Evolutionary conservation across 2,797 vertebrate species (phyloP), one percentile per base, ranked within the genome.

Genomic region (Brotula barbata): DNA sequence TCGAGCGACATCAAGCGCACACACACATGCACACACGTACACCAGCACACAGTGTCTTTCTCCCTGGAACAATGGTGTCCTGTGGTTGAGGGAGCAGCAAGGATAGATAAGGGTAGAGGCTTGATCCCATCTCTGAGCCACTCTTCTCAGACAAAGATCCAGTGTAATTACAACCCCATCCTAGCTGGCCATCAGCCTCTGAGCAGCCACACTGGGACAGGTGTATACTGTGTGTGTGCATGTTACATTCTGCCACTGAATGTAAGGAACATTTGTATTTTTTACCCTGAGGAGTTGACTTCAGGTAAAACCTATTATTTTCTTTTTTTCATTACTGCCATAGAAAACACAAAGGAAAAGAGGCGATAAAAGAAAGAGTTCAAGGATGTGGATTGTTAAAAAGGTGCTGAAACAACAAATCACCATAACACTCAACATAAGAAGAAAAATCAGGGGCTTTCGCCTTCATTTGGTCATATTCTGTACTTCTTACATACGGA

Each of bases 161-260:
- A 22, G 51, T 73, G 78, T 80, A 81, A 84, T 81, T 88, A 84
- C 78, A 75, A 59, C 28, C 21, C 31, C 42, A 47, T 67, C 75
- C n/a, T 33, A 14, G 65, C 14, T 68, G 64, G 74, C 73, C 62
- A 43, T 56, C 52, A 52, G 60, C 49, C 52, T 31, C 48, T n/a
- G 20, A 58, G 70, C 60, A 16, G 60, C 56, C 39, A 61, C 49
- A 8, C 42, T 19, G 46, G 17, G 40, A 21, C 25, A 36, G 14
- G 23, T 2, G 0, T 19, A 25, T 15, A 11, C 49, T 14, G 22
- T 40, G 16, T 42, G 31, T 47, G 22, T 46, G 34, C 5, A 5
- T 57, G 1, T 19, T 25, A 33, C 31, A 33, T 33, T 28, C 25
- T 28, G 25, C 25, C 25, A 28, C 7, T 56, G 23, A 65, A 51